These are phyloP conservation scores for Loriculus beryllinus DNA, from an alignment of 2,797 vertebrate species.

Conservation along the genomic window DNA sequence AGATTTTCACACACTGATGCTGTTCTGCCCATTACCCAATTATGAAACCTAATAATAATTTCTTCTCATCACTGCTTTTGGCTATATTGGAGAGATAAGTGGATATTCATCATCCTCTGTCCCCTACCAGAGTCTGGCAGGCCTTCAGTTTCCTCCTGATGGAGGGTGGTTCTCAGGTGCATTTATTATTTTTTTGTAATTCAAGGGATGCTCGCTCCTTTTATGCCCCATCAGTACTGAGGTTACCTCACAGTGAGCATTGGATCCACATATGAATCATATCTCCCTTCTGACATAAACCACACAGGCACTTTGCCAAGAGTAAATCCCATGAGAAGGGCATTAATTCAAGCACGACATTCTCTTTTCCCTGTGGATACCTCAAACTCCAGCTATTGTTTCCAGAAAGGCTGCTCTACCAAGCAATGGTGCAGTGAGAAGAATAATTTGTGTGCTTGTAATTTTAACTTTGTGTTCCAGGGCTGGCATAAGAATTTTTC, in stretches of 20 bases:
- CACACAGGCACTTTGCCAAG: neutral
- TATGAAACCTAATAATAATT: neutral
- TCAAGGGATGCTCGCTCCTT: neutral
- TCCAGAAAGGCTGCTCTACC: neutral
- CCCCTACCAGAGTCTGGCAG: neutral
- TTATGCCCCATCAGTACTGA: neutral
- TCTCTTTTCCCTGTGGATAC: slow-evolving; percentile 21
- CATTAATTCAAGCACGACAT: neutral
- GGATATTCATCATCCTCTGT: neutral
- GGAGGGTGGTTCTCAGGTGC: neutral
- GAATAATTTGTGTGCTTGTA: neutral
- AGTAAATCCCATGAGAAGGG: slow-evolving; percentile 21
- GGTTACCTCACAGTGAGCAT: neutral
- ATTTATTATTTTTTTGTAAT: neutral
- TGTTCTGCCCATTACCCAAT: neutral
- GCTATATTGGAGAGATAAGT: neutral
- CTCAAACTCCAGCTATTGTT: neutral
- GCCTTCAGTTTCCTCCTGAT: neutral
- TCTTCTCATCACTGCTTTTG: neutral
- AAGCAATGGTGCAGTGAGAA: neutral
- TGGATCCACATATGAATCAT: neutral
- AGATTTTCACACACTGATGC: neutral
- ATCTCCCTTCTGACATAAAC: neutral
- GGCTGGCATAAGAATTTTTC: neutral
- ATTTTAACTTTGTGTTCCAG: neutral